phyloP scores from a whole-genome alignment of 2,888 invertebrate species.

The Agrochola macilenta region DNA sequence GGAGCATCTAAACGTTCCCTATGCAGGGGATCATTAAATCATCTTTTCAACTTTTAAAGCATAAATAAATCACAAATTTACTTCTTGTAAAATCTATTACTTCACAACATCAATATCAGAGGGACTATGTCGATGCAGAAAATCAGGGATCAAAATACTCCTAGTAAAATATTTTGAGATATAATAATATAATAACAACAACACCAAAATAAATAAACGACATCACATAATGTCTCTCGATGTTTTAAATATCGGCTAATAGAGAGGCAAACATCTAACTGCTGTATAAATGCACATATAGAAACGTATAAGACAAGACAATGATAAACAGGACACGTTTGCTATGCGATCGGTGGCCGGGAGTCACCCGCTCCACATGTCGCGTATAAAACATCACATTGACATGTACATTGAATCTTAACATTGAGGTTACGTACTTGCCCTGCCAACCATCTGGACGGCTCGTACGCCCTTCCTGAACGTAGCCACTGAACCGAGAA shows the following conservation, averaged over 20 bases:
- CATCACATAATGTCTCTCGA: constrained; percentile 86
- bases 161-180: constrained; percentile 82
- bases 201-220: constrained; percentile 88
- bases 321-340: constrained; percentile 87
- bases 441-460: constrained; percentile 99
- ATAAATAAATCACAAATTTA: constrained; percentile 81
- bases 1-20: constrained; percentile 87
- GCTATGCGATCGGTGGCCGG: constrained; percentile 80
- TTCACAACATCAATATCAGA: constrained; percentile 89
- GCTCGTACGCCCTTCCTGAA: constrained; percentile 99
- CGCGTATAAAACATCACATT: constrained; percentile 85
- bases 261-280: constrained; percentile 90
- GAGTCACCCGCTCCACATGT: constrained; percentile 70
- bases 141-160: constrained; percentile 86
- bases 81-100: constrained; percentile 82
- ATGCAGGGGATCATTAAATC: constrained; percentile 81
- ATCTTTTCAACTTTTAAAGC: constrained; percentile 78
- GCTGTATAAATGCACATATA: constrained; percentile 89
- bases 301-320: constrained; percentile 88
- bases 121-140: constrained; percentile 88
- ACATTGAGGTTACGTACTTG: constrained; percentile 96
- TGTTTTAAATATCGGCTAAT: constrained; percentile 85
- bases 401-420: constrained; percentile 86
- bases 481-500: constrained; percentile 97
- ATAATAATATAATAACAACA: constrained; percentile 82